Percentiles rank a stretch among this genome's conserved stretches.
Conservation (phyloP, 2,888 invertebrate species). For the Synergus japonicus region DNA sequence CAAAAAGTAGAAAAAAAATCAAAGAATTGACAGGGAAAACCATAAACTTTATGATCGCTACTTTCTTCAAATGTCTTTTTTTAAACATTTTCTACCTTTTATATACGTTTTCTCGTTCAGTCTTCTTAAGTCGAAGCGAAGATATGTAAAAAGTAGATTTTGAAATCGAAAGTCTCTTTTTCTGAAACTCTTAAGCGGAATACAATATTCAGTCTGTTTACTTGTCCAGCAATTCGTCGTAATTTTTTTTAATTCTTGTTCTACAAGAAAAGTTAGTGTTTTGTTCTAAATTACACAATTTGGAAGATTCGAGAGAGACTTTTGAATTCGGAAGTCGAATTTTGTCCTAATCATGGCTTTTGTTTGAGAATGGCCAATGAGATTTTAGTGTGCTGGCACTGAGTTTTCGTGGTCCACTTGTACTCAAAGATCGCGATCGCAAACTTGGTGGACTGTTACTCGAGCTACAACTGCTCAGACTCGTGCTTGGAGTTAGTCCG, state of each 20-base stretch:
- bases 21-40: constrained; percentile 11
- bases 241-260: constrained; percentile 30
- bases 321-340: not conserved
- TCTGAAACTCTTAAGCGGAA: constrained; percentile 28
- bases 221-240: constrained; percentile 27
- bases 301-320: not conserved
- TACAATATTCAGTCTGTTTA: constrained; percentile 23
- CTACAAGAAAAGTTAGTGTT: constrained; percentile 31
- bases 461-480: constrained; percentile 76
- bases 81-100: not conserved
- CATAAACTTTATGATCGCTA: constrained; percentile 22
- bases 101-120: constrained; percentile 30
- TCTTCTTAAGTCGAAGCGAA: constrained; percentile 26
- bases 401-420: constrained; percentile 72
- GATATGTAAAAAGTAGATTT: constrained; percentile 24
- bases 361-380: constrained; percentile 72
- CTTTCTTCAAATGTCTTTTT: constrained; percentile 25
- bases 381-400: constrained; percentile 67
- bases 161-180: constrained; percentile 29
- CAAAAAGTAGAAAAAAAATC: constrained; percentile 34
- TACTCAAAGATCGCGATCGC: constrained; percentile 75
- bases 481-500: constrained; percentile 76
- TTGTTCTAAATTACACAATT: constrained; percentile 12
- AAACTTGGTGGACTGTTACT: constrained; percentile 74
- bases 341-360: constrained; percentile 62